Evolutionary conservation across 2,888 invertebrate genomes (phyloP), one percentile per base, ranked within the genome.

Genomic region (Torymus texanus): DNA sequence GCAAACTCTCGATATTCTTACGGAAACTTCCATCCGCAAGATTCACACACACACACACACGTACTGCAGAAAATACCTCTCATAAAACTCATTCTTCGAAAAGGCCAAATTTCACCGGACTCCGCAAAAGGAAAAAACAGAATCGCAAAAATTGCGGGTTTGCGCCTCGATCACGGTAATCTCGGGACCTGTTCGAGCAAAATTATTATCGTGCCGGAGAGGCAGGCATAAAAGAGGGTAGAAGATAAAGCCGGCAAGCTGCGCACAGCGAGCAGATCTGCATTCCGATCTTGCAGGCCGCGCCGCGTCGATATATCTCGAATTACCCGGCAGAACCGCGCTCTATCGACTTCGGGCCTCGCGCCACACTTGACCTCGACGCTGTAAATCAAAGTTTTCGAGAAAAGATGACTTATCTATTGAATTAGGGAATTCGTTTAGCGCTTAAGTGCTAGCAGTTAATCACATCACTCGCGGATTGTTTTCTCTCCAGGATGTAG

Each of bases 241-340:
- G 41, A 41, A 41, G 58, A 70, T 70, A 70, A 58, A 58, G 11
- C 41, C 18, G 56, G 56, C 41, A 12, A 62, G 2, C 51, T 61
- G 29, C n/a, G 16, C 24, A 62, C 18, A 21, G 21, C 65, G 18
- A 12, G 13, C 18, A 8, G 10, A 24, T 73, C 65, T 56, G 56
- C 55, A 73, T 73, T 65, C 73, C 73, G 10, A 65, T 65, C 73
- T 63, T 41, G 18, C 65, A 50, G 18, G 29, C 14, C 50, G 18
- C 10, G 21, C 56, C 2, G 18, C n/a, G 8, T 29, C 29, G 29
- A 65, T 73, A 21, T 13, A 21, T 51, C n/a, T 59, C 14, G 56
- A 63, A 72, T 72, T 62, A 62, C 24, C 14, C 51, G 24, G 41
- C 8, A 41, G 10, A 24, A 11, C n/a, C 14, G 61, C 61, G 41